Percentiles rank a stretch among this genome's conserved stretches.
Evolutionary conservation across 2,113 vertebrate species (phyloP).

Genomic region (Ondatra zibethicus): DNA sequence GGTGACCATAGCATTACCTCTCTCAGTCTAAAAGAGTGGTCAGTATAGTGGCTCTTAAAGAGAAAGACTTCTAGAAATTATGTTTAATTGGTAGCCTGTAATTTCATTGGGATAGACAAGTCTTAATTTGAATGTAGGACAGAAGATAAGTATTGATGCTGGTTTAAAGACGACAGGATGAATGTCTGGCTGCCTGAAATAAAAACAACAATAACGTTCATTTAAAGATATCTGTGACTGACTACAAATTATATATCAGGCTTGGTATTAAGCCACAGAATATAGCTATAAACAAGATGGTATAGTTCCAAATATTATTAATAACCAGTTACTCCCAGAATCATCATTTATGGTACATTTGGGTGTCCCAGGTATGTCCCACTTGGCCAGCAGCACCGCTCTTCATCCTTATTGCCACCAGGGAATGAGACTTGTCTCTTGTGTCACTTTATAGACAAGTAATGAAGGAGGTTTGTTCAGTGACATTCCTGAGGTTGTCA

Average conservation of each 20-base stretch:
- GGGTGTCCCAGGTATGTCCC: not conserved
- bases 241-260: not conserved
- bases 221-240: not conserved
- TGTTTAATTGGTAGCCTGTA: not conserved
- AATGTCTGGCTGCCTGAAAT: not conserved
- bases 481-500: not conserved
- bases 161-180: not conserved
- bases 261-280: not conserved
- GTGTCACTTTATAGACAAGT: not conserved
- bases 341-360: not conserved
- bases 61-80: not conserved
- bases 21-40: not conserved
- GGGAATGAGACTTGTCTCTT: not conserved
- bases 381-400: not conserved
- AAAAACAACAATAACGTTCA: not conserved
- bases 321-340: not conserved
- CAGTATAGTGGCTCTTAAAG: not conserved
- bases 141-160: too few species aligned
- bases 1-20: not conserved
- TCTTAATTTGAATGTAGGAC: not conserved
- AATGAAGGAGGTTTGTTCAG: not conserved
- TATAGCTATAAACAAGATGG: not conserved
- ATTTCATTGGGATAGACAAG: not conserved
- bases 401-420: not conserved
- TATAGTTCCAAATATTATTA: not conserved